These are phyloP conservation scores for Anneissia japonica DNA, from an alignment of 35 echinoderm and acorn worm genomes.

Conservation along the genomic window DNA sequence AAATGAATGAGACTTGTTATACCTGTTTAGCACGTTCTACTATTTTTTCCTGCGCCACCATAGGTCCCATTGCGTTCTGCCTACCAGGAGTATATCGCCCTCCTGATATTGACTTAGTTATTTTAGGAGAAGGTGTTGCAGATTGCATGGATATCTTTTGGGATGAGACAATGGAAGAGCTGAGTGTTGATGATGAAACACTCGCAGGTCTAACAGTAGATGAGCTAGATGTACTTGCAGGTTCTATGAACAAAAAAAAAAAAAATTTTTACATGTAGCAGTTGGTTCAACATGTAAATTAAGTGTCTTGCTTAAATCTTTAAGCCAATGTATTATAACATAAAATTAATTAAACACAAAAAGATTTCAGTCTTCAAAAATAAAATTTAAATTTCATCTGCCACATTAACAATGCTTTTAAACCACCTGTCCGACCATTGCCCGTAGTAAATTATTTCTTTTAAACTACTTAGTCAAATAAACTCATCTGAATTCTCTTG, in stretches of 20 bases:
- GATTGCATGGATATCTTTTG: slow-evolving; percentile 31
- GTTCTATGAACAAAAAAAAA: neutral
- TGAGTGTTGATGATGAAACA: neutral
- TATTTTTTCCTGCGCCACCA: slow-evolving; percentile 99
- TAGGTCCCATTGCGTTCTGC: slow-evolving; percentile 65
- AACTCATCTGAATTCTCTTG: no score
- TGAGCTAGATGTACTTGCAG: neutral
- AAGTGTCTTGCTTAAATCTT: no score
- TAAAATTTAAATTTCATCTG: no score
- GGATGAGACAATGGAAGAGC: slow-evolving; percentile 4
- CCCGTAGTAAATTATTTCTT: no score
- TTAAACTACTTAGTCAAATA: no score
- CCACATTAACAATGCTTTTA: no score
- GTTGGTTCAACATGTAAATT: no score
- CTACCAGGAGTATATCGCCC: slow-evolving; percentile 76
- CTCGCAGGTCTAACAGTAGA: neutral
- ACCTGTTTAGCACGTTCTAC: slow-evolving; percentile 98
- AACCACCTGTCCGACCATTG: no score
- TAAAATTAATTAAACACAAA: no score
- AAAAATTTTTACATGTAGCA: neutral
- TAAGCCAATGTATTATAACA: no score
- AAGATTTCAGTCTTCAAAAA: no score
- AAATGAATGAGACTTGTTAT: neutral
- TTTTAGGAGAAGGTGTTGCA: slow-evolving; percentile 20
- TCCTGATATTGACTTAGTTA: slow-evolving; percentile 53